phyloP scores from a whole-genome alignment of 2,113 vertebrate genomes.

The Sylvilagus bachmani region DNA sequence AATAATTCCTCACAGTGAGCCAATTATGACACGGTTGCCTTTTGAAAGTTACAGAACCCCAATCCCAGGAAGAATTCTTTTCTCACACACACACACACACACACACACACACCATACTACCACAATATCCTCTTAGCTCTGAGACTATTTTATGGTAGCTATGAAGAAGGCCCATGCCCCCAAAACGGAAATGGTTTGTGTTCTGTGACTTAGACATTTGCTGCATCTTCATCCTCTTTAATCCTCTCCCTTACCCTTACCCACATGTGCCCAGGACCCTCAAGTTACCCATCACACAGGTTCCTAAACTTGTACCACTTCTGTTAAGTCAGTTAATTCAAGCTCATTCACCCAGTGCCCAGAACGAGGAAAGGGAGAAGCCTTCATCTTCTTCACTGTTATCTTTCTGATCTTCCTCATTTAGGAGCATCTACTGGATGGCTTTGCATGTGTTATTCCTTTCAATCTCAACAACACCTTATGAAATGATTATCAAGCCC shows the following conservation, averaged over 20 bases:
- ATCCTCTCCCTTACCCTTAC: background rate
- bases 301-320: background rate
- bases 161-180: background rate
- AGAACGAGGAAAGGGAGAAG: background rate
- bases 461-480: background rate
- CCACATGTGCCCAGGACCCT: background rate
- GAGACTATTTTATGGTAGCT: background rate
- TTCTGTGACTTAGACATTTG: background rate
- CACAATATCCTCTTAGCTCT: background rate
- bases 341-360: background rate
- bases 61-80: constrained; percentile 5
- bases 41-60: background rate
- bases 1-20: background rate
- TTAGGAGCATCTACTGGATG: background rate
- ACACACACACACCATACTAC: background rate
- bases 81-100: background rate
- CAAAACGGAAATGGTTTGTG: background rate
- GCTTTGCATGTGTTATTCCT: background rate
- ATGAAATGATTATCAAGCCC: background rate
- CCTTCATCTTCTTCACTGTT: background rate
- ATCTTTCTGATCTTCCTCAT: background rate
- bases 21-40: background rate
- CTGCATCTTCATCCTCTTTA: background rate
- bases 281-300: background rate
- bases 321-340: background rate